phyloP scores from a whole-genome alignment of 2,797 vertebrate genomes.

The Eurystomus glaucurus region DNA sequence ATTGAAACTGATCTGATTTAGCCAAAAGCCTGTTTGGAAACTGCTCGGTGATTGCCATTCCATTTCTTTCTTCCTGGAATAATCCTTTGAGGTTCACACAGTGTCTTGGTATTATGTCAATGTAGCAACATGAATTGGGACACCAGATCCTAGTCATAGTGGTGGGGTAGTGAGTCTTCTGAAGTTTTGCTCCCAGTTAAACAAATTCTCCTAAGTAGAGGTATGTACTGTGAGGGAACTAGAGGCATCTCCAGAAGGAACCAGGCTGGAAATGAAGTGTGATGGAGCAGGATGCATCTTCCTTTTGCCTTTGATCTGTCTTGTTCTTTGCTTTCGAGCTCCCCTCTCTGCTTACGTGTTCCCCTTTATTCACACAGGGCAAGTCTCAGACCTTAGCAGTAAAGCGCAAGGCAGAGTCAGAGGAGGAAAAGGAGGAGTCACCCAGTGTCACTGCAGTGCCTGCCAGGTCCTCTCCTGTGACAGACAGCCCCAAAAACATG shows the following conservation, averaged over 20 bases:
- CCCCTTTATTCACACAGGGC: constrained; percentile 77
- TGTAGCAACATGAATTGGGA: neutral
- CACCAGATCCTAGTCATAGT: neutral
- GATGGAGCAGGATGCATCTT: neutral
- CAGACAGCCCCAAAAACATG: constrained; percentile 77
- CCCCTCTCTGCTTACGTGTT: neutral
- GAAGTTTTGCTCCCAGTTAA: neutral
- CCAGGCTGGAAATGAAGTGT: neutral
- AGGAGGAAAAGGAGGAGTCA: constrained; percentile 84
- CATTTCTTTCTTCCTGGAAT: neutral
- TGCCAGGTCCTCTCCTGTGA: constrained; percentile 77
- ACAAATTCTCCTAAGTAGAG: neutral
- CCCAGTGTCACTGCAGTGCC: constrained; percentile 65
- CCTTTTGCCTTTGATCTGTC: neutral
- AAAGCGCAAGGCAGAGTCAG: constrained; percentile 95
- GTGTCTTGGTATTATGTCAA: neutral
- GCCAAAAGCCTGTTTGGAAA: neutral
- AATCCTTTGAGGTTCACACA: neutral
- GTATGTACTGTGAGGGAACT: neutral
- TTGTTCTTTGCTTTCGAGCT: neutral
- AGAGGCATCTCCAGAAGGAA: neutral
- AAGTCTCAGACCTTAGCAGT: constrained; percentile 88
- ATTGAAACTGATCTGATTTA: neutral
- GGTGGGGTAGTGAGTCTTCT: neutral
- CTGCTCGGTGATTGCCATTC: neutral